Base-by-base conservation (phyloP, 2,888 invertebrate species). In the Tryphoninae sp. region DNA sequence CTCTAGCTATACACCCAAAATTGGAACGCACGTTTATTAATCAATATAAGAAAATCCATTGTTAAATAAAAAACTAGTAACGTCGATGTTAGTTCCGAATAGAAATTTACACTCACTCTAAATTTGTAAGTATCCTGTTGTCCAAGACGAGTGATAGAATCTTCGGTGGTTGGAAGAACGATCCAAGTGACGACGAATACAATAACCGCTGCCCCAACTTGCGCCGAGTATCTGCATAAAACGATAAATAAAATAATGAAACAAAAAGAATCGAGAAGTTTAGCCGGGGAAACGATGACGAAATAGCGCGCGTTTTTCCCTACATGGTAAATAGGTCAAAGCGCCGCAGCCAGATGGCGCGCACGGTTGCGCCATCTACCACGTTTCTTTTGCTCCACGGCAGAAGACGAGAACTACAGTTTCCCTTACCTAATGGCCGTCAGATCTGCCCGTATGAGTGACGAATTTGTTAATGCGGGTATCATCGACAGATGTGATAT, bases 401-500 rank as follows among this genome's bases (percentile, higher is more conserved):
- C 9, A 19, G 23, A 9, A 40, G 7, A 33, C 0, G 19, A 40
- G 40, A 51, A 23, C 59, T 19, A 45, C 7, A 4, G n/a, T 3
- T 11, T 45, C 71, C 3, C 77, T 88, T 92, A 96, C 96, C 97
- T 94, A 86, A 96, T 95, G 2, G 97, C 96, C 61, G 97, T 97
- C 82, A 97, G 93, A 86, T 96, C 96, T 1, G 96, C 94, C 77
- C 97, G 94, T 82, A 95, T 94, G 84, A 94, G 93, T 64, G 95
- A 93, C 84, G 94, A 94, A 62, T 94, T 94, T 0, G 97, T 95
- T 77, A 97, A 94, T 71, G 95, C 95, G 0, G 98, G 97, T 87
- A 98, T 98, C 92, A 98, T 95, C 0, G 98, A 95, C 75, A 98
- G 93, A 92, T 98, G 98, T 0, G 98, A 96, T 87, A 98, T 98